These are phyloP conservation scores for Eilema griseolum DNA, from an alignment of 2,888 invertebrate genomes.

Conservation along the genomic window DNA sequence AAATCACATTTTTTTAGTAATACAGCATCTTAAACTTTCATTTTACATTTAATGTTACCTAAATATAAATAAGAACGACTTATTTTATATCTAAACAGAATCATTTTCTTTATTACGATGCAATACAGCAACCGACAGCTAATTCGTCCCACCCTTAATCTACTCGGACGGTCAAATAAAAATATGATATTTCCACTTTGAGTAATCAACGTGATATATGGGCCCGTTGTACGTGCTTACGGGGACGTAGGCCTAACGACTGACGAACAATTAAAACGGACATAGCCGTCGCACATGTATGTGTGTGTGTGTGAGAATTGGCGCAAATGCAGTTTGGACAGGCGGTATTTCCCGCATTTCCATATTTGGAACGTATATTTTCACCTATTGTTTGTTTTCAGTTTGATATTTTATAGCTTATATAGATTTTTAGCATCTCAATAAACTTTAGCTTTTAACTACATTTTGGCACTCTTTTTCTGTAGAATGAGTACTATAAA, in stretches of 20 bases:
- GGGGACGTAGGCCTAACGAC: slow-evolving; percentile 62
- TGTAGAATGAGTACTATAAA: not conserved
- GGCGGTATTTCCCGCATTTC: slow-evolving; percentile 35
- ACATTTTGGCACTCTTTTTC: not conserved
- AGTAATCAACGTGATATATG: slow-evolving; percentile 74
- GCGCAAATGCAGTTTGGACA: slow-evolving; percentile 48
- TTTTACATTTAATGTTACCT: not conserved
- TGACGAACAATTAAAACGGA: slow-evolving; percentile 73
- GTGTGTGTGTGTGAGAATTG: slow-evolving; percentile 35
- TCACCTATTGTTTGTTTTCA: slow-evolving; percentile 7
- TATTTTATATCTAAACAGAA: slow-evolving; percentile 4
- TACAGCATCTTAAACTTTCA: not conserved
- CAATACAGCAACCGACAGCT: slow-evolving; percentile 29
- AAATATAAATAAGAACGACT: not conserved
- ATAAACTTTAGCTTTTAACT: not conserved
- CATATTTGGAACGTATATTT: slow-evolving; percentile 28
- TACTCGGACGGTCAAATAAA: slow-evolving; percentile 57
- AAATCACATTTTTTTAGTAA: no score
- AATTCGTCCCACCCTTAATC: slow-evolving; percentile 53
- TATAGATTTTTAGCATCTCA: not conserved
- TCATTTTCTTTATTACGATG: slow-evolving; percentile 17
- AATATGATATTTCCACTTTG: slow-evolving; percentile 70
- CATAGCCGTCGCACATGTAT: slow-evolving; percentile 31
- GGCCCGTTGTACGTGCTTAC: slow-evolving; percentile 61
- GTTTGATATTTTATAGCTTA: slow-evolving; percentile 8